These are phyloP conservation scores for Apostichopus parvimensis DNA, from an alignment of 35 echinoderm and acorn worm genomes.

Conservation along the genomic window DNA sequence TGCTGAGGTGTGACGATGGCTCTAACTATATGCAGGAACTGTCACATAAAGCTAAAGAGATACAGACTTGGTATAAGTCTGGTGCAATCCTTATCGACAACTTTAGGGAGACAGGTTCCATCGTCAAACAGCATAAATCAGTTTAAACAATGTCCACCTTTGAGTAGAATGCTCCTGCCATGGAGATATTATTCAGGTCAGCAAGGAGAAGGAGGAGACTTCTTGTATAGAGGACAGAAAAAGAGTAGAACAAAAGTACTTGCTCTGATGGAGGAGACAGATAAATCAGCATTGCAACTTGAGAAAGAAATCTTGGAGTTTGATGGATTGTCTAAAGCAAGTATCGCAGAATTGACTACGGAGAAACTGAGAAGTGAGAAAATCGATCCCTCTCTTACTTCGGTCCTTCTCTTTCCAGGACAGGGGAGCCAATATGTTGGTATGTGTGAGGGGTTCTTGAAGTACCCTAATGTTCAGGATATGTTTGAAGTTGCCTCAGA, in stretches of 20 bases:
- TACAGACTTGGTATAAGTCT: not conserved
- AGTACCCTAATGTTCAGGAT: slow-evolving; percentile 82
- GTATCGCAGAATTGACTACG: not conserved
- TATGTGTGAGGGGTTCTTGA: slow-evolving; percentile 74
- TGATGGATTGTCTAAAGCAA: not conserved
- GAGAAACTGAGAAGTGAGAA: not conserved
- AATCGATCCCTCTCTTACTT: slow-evolving; percentile 69
- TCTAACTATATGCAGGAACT: too few species aligned
- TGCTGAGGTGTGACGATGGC: too few species aligned
- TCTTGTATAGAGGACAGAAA: not conserved
- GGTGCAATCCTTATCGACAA: not conserved
- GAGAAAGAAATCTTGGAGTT: slow-evolving; percentile 55
- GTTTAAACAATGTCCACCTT: not conserved
- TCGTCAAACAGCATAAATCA: not conserved
- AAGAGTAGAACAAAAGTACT: slow-evolving; percentile 9
- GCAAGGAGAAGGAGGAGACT: not conserved
- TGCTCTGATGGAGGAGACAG: slow-evolving; percentile 65
- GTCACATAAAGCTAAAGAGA: not conserved
- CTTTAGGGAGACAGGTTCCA: not conserved
- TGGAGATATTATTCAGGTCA: not conserved
- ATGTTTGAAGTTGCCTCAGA: slow-evolving; percentile 79
- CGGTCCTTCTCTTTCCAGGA: slow-evolving; percentile 86
- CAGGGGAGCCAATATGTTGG: slow-evolving; percentile 94
- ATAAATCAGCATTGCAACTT: slow-evolving; percentile 27
- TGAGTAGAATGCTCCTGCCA: not conserved